Base-by-base conservation (phyloP, 30 jellyfish, hydroid and myxozoan genomes). In the Hydractinia echinata region DNA sequence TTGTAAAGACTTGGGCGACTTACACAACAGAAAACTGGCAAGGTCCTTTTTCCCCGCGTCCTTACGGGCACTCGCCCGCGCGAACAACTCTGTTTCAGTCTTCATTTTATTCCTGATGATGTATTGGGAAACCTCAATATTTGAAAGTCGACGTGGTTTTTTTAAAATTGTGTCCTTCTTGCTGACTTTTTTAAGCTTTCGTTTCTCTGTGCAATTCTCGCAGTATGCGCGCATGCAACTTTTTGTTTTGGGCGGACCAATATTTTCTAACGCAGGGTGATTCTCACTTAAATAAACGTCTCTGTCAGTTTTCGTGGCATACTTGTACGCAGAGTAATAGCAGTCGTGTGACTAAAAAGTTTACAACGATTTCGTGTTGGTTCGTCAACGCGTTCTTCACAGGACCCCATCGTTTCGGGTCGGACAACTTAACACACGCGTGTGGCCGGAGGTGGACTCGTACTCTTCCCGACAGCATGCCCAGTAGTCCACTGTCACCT, bases 251-350 rank as follows among this genome's bases (percentile, higher is more conserved):
- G 92, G 92, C 1, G 92, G 73, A 15, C 64, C 55, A 30, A 53
- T 49, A 53, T 54, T 76, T 49, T 64, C 73, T 58, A 84, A 76
- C 51, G 76, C 21, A 5, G 92, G 92, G 83, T 84, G 92, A 39
- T 55, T 69, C 39, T 64, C 15, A 54, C 76, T 74, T 50, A 74
- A 83, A 72, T 30, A 76, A 4, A 80, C 92, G 4, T 74, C 44
- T 4, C 49, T 51, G 73, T 84, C 87, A 53, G 18, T 50, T 56
- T 84, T 76, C 15, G 69, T 44, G 11, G 58, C 77, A 68, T 84
- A 84, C 50, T 77, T 72, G 76, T 73, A 84, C 39, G 85, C 90
- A 15, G 85, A 53, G 67, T 84, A 74, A 74, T 84, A 73, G 76
- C 64, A n/a, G 19, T 64, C 74, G 39, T 64, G 44, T 6, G 18